Evolutionary conservation across 2,888 invertebrate genomes (phyloP).

Genomic region (Lasioglossum lativentre): DNA sequence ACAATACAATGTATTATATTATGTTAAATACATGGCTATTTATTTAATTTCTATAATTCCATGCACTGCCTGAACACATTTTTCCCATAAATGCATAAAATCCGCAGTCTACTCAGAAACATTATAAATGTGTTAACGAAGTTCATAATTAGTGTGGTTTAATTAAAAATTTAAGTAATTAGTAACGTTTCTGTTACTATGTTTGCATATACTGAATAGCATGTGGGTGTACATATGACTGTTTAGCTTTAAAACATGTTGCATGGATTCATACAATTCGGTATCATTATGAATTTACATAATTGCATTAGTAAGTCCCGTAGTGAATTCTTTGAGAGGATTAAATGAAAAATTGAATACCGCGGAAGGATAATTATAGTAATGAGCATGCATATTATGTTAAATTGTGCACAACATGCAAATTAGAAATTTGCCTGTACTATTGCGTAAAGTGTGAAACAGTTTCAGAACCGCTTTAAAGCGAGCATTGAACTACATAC

Average conservation of each 20-base stretch:
- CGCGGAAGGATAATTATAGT: background rate
- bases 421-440: background rate
- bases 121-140: no score
- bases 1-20: no score
- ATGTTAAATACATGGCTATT: no score
- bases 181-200: no score
- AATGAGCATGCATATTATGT: background rate
- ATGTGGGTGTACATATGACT: background rate
- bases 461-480: background rate
- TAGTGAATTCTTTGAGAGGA: background rate
- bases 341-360: background rate
- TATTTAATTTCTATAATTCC: no score
- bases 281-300: background rate
- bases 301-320: background rate
- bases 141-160: no score
- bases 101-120: no score
- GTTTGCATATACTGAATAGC: no score
- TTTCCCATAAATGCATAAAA: no score
- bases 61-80: no score
- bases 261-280: background rate
- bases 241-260: background rate
- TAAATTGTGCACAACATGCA: background rate
- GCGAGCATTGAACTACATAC: slow-evolving; percentile 15
- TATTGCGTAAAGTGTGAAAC: background rate
- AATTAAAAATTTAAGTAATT: no score